Percentiles rank a stretch among this genome's conserved stretches.
These are phyloP conservation scores for Acrobasis repandana DNA, from an alignment of 2,888 invertebrate genomes.

Conservation along the genomic window DNA sequence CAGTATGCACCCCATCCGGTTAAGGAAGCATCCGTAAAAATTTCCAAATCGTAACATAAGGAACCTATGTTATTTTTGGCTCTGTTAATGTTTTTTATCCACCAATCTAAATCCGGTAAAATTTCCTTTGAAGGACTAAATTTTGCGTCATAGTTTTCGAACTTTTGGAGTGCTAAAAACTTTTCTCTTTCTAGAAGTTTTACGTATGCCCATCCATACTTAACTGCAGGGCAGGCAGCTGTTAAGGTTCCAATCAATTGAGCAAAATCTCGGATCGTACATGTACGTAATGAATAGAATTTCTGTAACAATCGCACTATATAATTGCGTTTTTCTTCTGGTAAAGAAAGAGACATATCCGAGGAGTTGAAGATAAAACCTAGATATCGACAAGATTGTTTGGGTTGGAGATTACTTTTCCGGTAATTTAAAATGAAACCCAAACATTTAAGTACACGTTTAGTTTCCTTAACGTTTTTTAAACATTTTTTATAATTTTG, in stretches of 20 bases:
- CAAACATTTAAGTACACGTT: neutral
- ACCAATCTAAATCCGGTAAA: neutral
- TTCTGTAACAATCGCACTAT: neutral
- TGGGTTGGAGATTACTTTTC: neutral
- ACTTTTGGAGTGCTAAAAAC: neutral
- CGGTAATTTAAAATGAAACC: neutral
- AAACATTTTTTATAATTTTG: slow-evolving; percentile 18
- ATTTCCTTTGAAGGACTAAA: neutral
- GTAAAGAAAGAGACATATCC: neutral
- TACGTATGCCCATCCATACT: neutral
- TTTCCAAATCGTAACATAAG: neutral
- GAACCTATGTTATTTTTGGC: neutral
- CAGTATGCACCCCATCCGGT: slow-evolving; percentile 4
- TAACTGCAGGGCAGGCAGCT: slow-evolving; percentile 2
- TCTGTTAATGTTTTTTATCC: neutral
- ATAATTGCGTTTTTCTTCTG: neutral
- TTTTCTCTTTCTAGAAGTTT: neutral
- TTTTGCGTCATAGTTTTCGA: neutral
- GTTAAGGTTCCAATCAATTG: neutral
- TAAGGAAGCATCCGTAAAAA: slow-evolving; percentile 3
- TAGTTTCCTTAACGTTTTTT: slow-evolving; percentile 12
- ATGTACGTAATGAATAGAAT: neutral
- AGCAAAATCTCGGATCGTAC: neutral
- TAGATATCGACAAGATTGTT: neutral
- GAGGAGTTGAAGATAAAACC: neutral